Evolutionary conservation across 2,113 vertebrate species (phyloP), one percentile per base, ranked within the genome.

Genomic region (Setophaga coronata): DNA sequence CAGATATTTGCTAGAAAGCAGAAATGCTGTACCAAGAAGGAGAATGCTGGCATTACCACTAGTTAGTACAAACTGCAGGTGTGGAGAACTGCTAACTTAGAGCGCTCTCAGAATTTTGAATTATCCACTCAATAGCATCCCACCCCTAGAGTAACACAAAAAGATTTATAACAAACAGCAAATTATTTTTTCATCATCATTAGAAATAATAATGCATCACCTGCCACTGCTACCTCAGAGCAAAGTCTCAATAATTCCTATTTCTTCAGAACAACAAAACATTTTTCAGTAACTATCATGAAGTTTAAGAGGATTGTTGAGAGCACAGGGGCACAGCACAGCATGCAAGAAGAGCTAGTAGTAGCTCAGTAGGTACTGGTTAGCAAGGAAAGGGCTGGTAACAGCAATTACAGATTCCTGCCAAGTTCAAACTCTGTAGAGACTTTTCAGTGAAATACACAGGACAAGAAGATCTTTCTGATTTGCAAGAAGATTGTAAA

Each of bases 51-150:
- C 93, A 93, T 98, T 98, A 98, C 98, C 98, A 97, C 97, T 78
- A 95, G 95, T 98, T 96, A 98, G 96, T 97, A 97, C 92, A 98
- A 95, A 96, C 98, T 96, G 97, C 80, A 97, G 93, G 93, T 96
- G 97, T 98, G 97, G 93, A 97, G 95, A 97, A 97, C 98, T 98
- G 94, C 99, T 98, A 98, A 98, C 98, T 98, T 95, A 98, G 96
- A 60, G 98, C 98, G 18, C 98, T 98, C 97, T 99, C 99, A 86
- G 99, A 98, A 98, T 99, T 99, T 95, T 99, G 98, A 98, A 99
- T 99, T 97, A 99, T 99, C 99, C 99, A 99, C 97, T 99, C 99
- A 97, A 99, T 99, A 93, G 99, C 99, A 97, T 99, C 99, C 99
- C 99, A 99, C 86, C 99, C 99, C 99, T 99, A 97, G 92, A 98